Conservation (phyloP, 37 sponge, comb jelly and placozoan species). For the Sycon ciliatum region DNA sequence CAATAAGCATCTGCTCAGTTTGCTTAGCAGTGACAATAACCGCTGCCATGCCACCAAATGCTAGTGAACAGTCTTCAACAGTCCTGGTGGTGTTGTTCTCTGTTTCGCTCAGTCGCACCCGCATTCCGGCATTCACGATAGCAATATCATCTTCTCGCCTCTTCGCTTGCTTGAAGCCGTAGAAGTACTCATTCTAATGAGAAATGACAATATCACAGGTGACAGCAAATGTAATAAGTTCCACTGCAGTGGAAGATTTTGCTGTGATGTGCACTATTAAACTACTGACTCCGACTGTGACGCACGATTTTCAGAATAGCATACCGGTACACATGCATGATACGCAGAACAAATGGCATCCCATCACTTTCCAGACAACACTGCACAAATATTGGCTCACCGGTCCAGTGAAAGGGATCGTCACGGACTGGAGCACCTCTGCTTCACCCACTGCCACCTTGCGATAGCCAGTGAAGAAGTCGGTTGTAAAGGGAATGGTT, state of each 20-base stretch:
- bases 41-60: conserved; percentile 66
- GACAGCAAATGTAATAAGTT: too few species aligned
- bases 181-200: conserved; percentile 54
- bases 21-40: conserved; percentile 40
- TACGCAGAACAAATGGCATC: too few species aligned
- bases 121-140: conserved; percentile 67
- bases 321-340: too few species aligned
- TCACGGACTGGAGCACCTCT: conserved; percentile 59
- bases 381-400: too few species aligned
- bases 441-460: conserved; percentile 46
- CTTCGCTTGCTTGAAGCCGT: conserved; percentile 63
- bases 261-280: too few species aligned
- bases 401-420: conserved; percentile 57
- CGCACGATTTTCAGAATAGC: too few species aligned
- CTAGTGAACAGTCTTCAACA: conserved; percentile 32
- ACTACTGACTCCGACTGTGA: too few species aligned
- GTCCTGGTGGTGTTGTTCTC: conserved; percentile 13
- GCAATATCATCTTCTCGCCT: conserved; percentile 72
- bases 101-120: conserved; percentile 32
- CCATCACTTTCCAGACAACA: too few species aligned
- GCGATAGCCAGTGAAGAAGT: conserved; percentile 67
- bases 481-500: conserved; percentile 26
- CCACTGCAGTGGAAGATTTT: too few species aligned
- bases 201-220: too few species aligned
- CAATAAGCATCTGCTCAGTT: conserved; percentile 40